Conservation (phyloP, 1,140 invertebrate species). For the Drosophila littoralis region DNA sequence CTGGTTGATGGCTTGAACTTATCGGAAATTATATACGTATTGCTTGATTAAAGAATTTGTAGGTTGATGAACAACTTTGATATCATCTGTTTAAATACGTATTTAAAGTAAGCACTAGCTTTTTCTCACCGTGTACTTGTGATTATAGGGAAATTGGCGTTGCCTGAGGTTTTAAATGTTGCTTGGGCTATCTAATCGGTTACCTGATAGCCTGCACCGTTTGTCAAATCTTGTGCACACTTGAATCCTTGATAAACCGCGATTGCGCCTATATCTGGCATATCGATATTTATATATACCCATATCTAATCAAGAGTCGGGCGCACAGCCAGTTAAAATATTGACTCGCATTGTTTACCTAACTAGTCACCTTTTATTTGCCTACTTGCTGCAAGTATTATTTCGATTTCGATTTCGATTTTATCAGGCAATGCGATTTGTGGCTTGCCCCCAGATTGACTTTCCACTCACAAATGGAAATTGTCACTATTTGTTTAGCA, state of each 20-base stretch:
- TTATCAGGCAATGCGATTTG: conserved; percentile 43
- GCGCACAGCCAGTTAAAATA: conserved; percentile 62
- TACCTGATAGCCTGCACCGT: neutral
- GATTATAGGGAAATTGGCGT: neutral
- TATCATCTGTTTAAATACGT: no score
- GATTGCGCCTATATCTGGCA: conserved; percentile 9
- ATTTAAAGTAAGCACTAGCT: no score
- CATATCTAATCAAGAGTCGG: conserved; percentile 62
- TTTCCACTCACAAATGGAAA: conserved; percentile 21
- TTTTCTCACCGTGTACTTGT: no score
- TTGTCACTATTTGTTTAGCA: conserved; percentile 15
- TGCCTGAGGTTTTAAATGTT: neutral
- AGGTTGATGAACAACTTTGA: no score
- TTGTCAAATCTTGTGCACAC: conserved; percentile 41
- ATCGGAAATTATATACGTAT: no score
- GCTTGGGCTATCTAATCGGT: conserved; percentile 31
- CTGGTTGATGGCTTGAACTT: no score
- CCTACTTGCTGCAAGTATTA: conserved; percentile 52
- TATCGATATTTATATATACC: neutral
- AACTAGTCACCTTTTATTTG: conserved; percentile 42
- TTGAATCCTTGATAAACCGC: conserved; percentile 25
- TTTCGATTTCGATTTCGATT: conserved; percentile 42
- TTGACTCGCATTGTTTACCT: conserved; percentile 56
- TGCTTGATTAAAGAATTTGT: no score
- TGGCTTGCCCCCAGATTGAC: neutral